phyloP scores from a whole-genome alignment of 1,140 invertebrate genomes.

The Metaphire vulgaris region DNA sequence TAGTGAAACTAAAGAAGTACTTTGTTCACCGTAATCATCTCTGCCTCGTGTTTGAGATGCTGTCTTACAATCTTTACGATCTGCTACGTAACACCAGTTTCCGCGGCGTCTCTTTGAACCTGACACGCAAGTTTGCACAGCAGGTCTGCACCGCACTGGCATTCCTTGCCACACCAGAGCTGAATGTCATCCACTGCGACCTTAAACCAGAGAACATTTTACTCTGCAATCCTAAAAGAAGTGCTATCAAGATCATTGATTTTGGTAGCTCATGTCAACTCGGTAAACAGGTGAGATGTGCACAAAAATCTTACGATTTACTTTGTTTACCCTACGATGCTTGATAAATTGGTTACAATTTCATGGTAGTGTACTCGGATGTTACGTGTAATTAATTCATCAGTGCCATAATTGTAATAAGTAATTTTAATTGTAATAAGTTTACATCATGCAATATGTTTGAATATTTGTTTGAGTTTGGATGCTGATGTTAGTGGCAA shows the following conservation, averaged over 20 bases:
- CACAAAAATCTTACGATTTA: too few relatives aligned
- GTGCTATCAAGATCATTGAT: slow-evolving; percentile 99
- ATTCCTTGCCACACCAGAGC: slow-evolving; percentile 95
- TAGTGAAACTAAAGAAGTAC: slow-evolving; percentile 67
- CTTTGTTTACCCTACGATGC: too few relatives aligned
- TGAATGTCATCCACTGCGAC: slow-evolving; percentile 99
- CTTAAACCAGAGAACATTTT: slow-evolving; percentile 99
- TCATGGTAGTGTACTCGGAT: too few relatives aligned
- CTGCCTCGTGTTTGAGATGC: slow-evolving; percentile 97
- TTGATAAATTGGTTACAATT: too few relatives aligned
- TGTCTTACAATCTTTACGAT: slow-evolving; percentile 99
- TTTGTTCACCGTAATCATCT: slow-evolving; percentile 88
- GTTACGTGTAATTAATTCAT: too few relatives aligned
- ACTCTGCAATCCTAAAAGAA: slow-evolving; percentile 97
- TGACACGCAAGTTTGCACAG: slow-evolving; percentile 99
- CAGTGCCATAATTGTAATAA: too few relatives aligned
- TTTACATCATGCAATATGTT: too few relatives aligned
- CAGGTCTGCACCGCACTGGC: slow-evolving; percentile 90
- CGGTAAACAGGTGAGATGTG: slow-evolving; percentile 94
- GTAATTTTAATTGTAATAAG: too few relatives aligned
- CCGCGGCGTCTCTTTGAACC: slow-evolving; percentile 94
- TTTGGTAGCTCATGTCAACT: slow-evolving; percentile 98
- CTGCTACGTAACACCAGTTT: slow-evolving; percentile 98
- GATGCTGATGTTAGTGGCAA: too few relatives aligned
- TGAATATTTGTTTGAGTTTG: too few relatives aligned